These are phyloP conservation scores for Orcinus orca DNA, from an alignment of 2,113 vertebrate species.

Conservation along the genomic window DNA sequence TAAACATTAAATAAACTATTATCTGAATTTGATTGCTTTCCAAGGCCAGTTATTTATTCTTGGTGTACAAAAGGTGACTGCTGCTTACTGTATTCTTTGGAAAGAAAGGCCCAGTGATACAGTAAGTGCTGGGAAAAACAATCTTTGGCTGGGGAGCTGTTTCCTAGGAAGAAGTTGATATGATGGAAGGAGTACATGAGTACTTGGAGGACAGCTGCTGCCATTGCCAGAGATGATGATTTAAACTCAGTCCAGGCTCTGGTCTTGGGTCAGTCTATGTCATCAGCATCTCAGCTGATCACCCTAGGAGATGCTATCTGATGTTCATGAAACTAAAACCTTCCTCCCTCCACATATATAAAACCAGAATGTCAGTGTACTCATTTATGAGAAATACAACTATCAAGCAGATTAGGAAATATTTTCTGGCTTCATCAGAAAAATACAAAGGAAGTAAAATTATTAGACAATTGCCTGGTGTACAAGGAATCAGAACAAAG, in stretches of 20 bases:
- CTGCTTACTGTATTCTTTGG: background rate
- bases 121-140: background rate
- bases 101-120: background rate
- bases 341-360: background rate
- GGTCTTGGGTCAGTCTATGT: background rate
- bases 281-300: background rate
- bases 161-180: background rate
- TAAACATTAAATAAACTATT: background rate
- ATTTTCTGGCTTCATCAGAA: background rate
- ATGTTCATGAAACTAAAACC: background rate
- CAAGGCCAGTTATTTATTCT: background rate
- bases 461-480: background rate
- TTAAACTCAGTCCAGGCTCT: background rate
- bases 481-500: constrained; percentile 29
- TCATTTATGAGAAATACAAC: background rate
- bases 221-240: background rate
- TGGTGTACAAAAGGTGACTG: background rate
- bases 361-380: background rate
- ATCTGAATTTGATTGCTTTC: background rate
- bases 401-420: background rate
- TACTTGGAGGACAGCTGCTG: background rate
- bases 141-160: background rate
- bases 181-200: background rate
- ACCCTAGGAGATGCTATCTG: background rate
- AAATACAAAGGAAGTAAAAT: constrained; percentile 1